Percentiles rank a stretch among this genome's conserved stretches.
Conservation (phyloP, 2,797 vertebrate species). For the Galagoides demidoff region DNA sequence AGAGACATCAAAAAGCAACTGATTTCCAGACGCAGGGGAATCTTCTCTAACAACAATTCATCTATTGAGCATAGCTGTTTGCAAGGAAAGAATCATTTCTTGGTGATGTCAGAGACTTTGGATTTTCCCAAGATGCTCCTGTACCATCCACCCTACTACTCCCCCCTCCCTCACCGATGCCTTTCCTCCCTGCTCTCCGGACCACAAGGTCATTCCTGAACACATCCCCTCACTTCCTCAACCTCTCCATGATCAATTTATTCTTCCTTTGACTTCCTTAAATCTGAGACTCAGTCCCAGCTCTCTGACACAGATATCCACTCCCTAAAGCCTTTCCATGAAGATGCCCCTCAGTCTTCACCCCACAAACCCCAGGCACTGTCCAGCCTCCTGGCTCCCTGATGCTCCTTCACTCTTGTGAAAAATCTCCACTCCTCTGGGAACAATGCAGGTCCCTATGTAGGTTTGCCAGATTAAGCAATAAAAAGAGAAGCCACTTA, state of each 20-base stretch:
- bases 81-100: neutral
- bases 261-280: neutral
- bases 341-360: neutral
- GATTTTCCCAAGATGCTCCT: neutral
- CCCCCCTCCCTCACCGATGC: too few species aligned
- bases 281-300: neutral
- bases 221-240: neutral
- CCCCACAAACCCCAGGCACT: neutral
- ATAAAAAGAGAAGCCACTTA: neutral
- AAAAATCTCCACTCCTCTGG: neutral
- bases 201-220: neutral
- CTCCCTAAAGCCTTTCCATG: neutral
- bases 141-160: too few species aligned
- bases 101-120: neutral
- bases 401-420: too few species aligned
- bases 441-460: neutral
- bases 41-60: neutral
- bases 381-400: neutral
- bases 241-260: neutral
- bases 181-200: neutral
- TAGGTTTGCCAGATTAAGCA: neutral
- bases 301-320: neutral
- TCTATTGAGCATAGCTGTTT: neutral
- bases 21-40: neutral
- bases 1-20: neutral